Conservation (phyloP, 2,113 vertebrate species). For the Xiphias gladius region DNA sequence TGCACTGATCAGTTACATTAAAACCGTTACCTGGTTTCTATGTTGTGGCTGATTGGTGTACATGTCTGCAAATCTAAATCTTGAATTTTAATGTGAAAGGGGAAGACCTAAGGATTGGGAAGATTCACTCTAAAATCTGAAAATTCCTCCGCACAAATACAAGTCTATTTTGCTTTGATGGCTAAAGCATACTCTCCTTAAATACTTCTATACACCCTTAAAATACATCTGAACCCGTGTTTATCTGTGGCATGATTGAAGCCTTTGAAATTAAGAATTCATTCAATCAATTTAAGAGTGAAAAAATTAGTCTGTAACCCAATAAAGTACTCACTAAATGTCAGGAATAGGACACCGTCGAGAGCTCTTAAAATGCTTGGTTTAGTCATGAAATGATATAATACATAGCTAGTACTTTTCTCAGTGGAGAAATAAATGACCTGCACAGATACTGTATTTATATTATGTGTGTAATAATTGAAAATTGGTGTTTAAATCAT, state of each 20-base stretch:
- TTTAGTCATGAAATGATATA: constrained; percentile 36
- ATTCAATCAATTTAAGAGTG: constrained; percentile 26
- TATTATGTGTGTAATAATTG: constrained; percentile 33
- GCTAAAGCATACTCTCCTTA: neutral
- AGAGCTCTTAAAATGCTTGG: constrained; percentile 45
- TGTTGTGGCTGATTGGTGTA: neutral
- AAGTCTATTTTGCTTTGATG: neutral
- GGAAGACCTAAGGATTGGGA: neutral
- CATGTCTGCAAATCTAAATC: neutral
- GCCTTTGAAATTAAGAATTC: constrained; percentile 39
- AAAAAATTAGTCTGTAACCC: constrained; percentile 35
- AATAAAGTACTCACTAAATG: constrained; percentile 54
- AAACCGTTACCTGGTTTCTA: too few species aligned
- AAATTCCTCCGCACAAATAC: neutral
- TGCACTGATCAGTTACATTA: too few species aligned
- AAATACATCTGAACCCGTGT: constrained; percentile 18
- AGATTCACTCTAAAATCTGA: constrained; percentile 1
- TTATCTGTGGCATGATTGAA: constrained; percentile 4
- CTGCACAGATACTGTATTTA: constrained; percentile 35
- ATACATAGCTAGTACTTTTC: constrained; percentile 36
- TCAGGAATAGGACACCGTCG: constrained; percentile 38
- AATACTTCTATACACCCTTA: neutral
- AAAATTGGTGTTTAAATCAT: constrained; percentile 37
- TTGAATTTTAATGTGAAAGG: neutral
- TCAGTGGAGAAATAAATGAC: constrained; percentile 46